Conservation (phyloP, 2,113 vertebrate genomes). For the Orientallactaga bullata region DNA sequence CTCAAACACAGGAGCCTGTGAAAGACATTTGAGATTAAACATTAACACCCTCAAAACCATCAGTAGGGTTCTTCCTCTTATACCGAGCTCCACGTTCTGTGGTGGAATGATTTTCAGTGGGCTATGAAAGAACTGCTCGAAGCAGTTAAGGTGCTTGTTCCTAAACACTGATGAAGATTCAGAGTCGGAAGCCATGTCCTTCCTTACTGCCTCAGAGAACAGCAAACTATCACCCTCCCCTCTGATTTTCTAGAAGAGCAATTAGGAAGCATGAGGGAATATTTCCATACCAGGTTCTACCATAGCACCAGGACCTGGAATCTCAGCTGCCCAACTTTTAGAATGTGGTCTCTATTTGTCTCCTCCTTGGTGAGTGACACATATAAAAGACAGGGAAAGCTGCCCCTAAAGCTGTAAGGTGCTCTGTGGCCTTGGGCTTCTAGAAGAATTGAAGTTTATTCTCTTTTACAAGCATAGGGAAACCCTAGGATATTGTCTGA, state of each 20-base stretch:
- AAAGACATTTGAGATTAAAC: too few relatives aligned
- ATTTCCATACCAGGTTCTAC: too few relatives aligned
- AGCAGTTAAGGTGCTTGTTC: neutral
- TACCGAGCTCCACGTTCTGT: neutral
- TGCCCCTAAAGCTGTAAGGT: too few relatives aligned
- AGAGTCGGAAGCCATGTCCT: neutral
- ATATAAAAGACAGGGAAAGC: neutral
- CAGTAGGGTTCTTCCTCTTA: accelerated
- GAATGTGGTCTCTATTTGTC: neutral
- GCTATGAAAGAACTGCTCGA: neutral
- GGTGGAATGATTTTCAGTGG: too few relatives aligned
- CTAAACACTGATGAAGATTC: too few relatives aligned
- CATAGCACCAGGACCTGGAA: neutral
- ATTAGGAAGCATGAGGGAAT: neutral
- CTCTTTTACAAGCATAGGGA: neutral
- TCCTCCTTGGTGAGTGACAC: neutral
- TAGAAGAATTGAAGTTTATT: neutral
- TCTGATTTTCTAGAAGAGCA: neutral
- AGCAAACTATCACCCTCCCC: neutral
- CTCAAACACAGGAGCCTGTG: too few relatives aligned
- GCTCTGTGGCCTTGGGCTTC: neutral
- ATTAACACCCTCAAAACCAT: too few relatives aligned
- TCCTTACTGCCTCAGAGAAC: neutral
- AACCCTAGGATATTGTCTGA: neutral
- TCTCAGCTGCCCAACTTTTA: neutral